A percentile compares a stretch with the other conserved stretches of the same genome.
Conservation (phyloP, 2,888 invertebrate genomes). For the Chrysodeixis includens region DNA sequence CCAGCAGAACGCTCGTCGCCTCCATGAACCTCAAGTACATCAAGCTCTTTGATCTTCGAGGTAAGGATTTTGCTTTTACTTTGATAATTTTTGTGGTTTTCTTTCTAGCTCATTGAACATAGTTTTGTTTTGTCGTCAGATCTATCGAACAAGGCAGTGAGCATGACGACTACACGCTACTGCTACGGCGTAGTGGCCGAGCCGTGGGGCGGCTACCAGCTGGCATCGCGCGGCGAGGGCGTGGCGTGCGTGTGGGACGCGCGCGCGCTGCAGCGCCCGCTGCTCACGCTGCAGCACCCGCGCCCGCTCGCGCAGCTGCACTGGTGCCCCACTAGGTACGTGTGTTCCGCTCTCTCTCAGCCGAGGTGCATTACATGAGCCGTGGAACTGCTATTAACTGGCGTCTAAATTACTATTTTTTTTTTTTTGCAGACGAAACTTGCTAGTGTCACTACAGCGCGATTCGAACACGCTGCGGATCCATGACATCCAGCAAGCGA, state of each 20-base stretch:
- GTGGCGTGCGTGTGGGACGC: constrained; percentile 96
- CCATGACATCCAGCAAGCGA: constrained; percentile 93
- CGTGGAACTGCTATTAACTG: too few species aligned
- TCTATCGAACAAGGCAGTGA: constrained; percentile 90
- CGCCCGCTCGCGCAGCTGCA: constrained; percentile 93
- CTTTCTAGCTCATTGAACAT: neutral
- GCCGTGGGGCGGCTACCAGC: constrained; percentile 92
- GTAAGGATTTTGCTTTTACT: constrained; percentile 83
- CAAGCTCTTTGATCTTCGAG: constrained; percentile 96
- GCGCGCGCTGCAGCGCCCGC: constrained; percentile 95
- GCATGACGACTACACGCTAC: constrained; percentile 93
- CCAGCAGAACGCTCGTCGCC: constrained; percentile 93
- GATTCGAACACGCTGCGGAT: constrained; percentile 94
- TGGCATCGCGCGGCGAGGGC: constrained; percentile 95
- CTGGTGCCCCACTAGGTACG: constrained; percentile 94
- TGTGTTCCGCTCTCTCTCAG: too few species aligned
- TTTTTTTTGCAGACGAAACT: constrained; percentile 87
- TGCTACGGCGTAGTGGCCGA: constrained; percentile 95
- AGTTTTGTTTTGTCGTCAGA: constrained; percentile 88
- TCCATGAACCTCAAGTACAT: constrained; percentile 97
- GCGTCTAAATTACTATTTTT: too few species aligned
- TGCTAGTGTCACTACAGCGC: constrained; percentile 94
- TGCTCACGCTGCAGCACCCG: constrained; percentile 91
- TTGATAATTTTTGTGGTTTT: neutral
- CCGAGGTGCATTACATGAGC: too few species aligned